A percentile compares a stretch with the other conserved stretches of the same genome.
These are phyloP conservation scores for Sussaba pulchella DNA, from an alignment of 2,888 invertebrate genomes.

Conservation along the genomic window DNA sequence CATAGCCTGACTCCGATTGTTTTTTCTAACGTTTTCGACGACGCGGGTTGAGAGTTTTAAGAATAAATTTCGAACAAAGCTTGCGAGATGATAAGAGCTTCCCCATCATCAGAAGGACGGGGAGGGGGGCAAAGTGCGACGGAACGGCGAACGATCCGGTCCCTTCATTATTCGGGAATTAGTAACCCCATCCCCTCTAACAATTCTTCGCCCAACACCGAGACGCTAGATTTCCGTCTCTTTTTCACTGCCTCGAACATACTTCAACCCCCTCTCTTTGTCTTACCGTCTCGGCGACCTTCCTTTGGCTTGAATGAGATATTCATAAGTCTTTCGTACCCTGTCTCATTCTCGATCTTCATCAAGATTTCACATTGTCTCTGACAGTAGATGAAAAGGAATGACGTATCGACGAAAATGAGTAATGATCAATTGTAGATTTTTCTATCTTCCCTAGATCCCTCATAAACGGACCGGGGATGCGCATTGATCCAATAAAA, in stretches of 20 bases:
- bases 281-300: not conserved
- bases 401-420: too few species aligned
- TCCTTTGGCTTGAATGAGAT: conserved; percentile 3
- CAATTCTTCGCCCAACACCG: conserved; percentile 68
- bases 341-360: not conserved
- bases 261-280: conserved; percentile 30
- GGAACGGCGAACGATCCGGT: conserved; percentile 78
- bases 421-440: too few species aligned
- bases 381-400: not conserved
- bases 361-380: not conserved
- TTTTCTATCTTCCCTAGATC: too few species aligned
- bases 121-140: conserved; percentile 63
- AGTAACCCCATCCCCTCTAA: conserved; percentile 81
- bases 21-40: conserved; percentile 31
- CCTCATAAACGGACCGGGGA: too few species aligned
- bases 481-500: too few species aligned
- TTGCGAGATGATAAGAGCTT: conserved; percentile 53
- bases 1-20: not conserved
- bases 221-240: conserved; percentile 61
- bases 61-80: conserved; percentile 77
- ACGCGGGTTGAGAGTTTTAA: too few species aligned
- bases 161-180: conserved; percentile 83
- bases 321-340: not conserved
- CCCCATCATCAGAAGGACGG: conserved; percentile 64
- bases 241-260: conserved; percentile 64